Percentiles rank a stretch among this genome's conserved stretches.
These are phyloP conservation scores for Saccopteryx bilineata DNA, from an alignment of 2,113 vertebrate genomes.

Conservation along the genomic window DNA sequence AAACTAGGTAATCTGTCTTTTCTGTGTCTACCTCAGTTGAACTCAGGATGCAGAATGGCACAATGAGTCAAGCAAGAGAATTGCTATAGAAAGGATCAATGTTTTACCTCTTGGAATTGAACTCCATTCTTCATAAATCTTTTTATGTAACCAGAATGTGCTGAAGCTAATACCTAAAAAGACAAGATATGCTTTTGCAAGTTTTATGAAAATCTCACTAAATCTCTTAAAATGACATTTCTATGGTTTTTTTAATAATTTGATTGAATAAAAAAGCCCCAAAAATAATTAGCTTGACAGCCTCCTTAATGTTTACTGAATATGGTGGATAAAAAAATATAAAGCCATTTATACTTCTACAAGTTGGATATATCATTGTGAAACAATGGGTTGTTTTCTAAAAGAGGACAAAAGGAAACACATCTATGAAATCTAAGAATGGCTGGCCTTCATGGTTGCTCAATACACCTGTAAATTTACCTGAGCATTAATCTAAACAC, in stretches of 20 bases:
- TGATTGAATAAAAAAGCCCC: no score
- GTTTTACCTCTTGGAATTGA: background rate
- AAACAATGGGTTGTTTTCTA: constrained; percentile 49
- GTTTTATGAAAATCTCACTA: constrained; percentile 9
- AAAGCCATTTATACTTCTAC: constrained; percentile 42
- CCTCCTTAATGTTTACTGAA: constrained; percentile 17
- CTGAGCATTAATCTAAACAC: background rate
- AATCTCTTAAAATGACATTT: background rate
- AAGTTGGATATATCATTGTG: constrained; percentile 19
- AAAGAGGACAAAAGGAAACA: constrained; percentile 23
- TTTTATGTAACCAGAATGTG: background rate
- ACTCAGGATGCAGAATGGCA: background rate
- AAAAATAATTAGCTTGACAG: background rate
- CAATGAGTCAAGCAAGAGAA: background rate
- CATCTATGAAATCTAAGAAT: background rate
- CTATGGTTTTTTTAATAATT: background rate
- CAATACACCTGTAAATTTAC: background rate
- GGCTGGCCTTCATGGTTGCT: background rate
- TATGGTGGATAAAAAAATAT: constrained; percentile 43
- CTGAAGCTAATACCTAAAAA: background rate
- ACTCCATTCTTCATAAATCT: background rate
- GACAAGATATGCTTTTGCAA: background rate
- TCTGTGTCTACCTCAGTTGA: background rate
- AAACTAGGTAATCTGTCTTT: background rate
- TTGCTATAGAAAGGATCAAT: background rate